These are phyloP conservation scores for Acrobeloides nanus DNA, from an alignment of 2,888 invertebrate genomes.

Conservation along the genomic window DNA sequence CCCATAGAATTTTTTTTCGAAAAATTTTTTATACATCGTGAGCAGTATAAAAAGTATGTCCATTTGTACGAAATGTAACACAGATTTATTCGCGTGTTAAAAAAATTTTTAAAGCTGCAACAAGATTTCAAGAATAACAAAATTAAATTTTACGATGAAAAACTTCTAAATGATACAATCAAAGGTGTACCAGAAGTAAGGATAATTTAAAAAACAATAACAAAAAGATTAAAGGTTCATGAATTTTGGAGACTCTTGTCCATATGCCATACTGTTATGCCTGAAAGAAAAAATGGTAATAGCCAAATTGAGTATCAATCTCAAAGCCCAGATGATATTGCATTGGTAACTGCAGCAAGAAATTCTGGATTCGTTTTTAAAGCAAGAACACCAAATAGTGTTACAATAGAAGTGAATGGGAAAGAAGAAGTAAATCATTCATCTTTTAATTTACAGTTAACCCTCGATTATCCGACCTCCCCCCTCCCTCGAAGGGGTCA, in stretches of 20 bases:
- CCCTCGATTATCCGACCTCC: no score
- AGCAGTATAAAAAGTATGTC: no score
- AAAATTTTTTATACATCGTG: no score
- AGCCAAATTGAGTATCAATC: slow-evolving; percentile 62
- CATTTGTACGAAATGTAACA: no score
- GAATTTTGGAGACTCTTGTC: slow-evolving; percentile 68
- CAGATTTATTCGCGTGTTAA: no score
- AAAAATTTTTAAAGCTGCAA: no score
- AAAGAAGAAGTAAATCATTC: slow-evolving; percentile 39
- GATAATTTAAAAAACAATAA: no score
- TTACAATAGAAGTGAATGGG: slow-evolving; percentile 59
- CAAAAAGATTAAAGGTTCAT: slow-evolving; percentile 57
- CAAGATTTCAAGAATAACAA: no score
- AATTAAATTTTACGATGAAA: slow-evolving; percentile 84
- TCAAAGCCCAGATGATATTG: slow-evolving; percentile 94
- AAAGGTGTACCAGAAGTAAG: slow-evolving; percentile 61
- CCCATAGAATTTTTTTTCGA: no score
- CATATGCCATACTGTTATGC: slow-evolving; percentile 93
- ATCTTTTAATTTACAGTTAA: no score
- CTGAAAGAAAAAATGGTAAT: slow-evolving; percentile 54
- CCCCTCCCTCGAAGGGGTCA: no score
- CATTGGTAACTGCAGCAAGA: slow-evolving; percentile 88
- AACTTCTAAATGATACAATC: slow-evolving; percentile 73
- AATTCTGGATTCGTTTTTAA: slow-evolving; percentile 97
- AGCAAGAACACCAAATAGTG: slow-evolving; percentile 58